A percentile compares a stretch with the other conserved stretches of the same genome.
Evolutionary conservation across 2,888 invertebrate genomes (phyloP).

Genomic region (Apodemia hepburni): DNA sequence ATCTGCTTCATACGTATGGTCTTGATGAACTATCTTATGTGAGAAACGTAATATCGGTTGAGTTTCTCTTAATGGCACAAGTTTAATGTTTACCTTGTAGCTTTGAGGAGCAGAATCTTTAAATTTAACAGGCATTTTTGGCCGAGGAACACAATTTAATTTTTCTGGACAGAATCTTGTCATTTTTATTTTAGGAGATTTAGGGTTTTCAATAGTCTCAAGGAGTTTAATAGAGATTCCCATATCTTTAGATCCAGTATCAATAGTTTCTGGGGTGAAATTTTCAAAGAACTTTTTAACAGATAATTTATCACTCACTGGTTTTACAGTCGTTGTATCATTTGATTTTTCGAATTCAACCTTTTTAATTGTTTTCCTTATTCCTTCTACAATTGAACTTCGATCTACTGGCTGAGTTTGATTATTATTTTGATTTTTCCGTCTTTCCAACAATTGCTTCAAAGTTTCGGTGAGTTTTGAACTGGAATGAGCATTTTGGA

Average conservation of each 20-base stretch:
- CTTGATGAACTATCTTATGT: conserved; percentile 17
- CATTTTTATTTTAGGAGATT: conserved; percentile 45
- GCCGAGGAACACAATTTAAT: conserved; percentile 15
- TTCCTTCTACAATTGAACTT: conserved; percentile 38
- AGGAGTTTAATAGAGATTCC: conserved; percentile 38
- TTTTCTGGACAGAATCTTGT: conserved; percentile 41
- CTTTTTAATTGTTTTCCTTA: conserved; percentile 45
- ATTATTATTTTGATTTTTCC: conserved; percentile 35
- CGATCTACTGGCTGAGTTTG: not conserved
- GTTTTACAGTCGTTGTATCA: conserved; percentile 40
- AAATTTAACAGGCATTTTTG: conserved; percentile 52
- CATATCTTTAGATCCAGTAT: conserved; percentile 29
- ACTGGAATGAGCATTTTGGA: conserved; percentile 43
- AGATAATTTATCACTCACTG: conserved; percentile 40
- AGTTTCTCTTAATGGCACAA: conserved; percentile 33
- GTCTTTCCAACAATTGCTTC: conserved; percentile 51
- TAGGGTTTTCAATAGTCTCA: conserved; percentile 26
- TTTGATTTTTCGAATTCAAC: conserved; percentile 30
- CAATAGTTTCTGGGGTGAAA: conserved; percentile 50
- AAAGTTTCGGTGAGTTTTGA: conserved; percentile 61
- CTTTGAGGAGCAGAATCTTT: conserved; percentile 36
- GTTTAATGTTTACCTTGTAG: conserved; percentile 39
- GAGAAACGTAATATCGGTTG: conserved; percentile 1
- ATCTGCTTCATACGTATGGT: conserved; percentile 20
- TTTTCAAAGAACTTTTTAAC: conserved; percentile 62